These are phyloP conservation scores for Limenitis camilla DNA, from an alignment of 2,888 invertebrate genomes.

Conservation along the genomic window DNA sequence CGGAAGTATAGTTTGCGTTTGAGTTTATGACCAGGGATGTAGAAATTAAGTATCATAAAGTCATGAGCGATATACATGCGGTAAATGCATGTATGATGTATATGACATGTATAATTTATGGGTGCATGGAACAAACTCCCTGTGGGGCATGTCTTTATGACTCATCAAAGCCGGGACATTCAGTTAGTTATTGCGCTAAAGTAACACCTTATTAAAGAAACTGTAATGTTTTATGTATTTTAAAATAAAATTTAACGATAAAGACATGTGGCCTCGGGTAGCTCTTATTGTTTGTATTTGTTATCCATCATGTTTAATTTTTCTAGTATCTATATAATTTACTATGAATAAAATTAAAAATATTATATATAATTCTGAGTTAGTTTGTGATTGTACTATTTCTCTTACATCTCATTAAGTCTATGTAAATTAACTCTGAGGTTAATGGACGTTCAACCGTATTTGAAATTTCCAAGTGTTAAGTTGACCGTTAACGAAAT, in stretches of 20 bases:
- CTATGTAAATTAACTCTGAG: constrained; percentile 52
- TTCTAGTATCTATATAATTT: constrained; percentile 17
- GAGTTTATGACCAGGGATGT: no score
- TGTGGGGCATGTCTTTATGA: constrained; percentile 41
- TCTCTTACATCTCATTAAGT: constrained; percentile 33
- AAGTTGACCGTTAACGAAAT: constrained; percentile 65
- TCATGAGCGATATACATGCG: constrained; percentile 25
- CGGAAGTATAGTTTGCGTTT: constrained; percentile 29
- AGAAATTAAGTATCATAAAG: no score
- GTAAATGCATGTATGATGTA: constrained; percentile 22
- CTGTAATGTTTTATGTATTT: constrained; percentile 8
- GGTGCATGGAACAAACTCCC: constrained; percentile 33
- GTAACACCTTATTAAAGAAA: constrained; percentile 41
- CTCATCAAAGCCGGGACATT: constrained; percentile 39
- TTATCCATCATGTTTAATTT: constrained; percentile 19
- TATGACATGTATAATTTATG: constrained; percentile 38
- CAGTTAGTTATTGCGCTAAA: constrained; percentile 41
- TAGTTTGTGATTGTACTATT: constrained; percentile 19
- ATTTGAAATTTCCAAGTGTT: constrained; percentile 54
- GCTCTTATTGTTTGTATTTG: neutral
- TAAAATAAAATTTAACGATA: constrained; percentile 2
- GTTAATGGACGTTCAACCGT: constrained; percentile 51
- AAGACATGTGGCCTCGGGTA: neutral
- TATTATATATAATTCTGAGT: constrained; percentile 28
- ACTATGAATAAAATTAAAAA: constrained; percentile 27